Conservation (phyloP, 2,797 vertebrate genomes). For the Spinibarbus caldwelli region DNA sequence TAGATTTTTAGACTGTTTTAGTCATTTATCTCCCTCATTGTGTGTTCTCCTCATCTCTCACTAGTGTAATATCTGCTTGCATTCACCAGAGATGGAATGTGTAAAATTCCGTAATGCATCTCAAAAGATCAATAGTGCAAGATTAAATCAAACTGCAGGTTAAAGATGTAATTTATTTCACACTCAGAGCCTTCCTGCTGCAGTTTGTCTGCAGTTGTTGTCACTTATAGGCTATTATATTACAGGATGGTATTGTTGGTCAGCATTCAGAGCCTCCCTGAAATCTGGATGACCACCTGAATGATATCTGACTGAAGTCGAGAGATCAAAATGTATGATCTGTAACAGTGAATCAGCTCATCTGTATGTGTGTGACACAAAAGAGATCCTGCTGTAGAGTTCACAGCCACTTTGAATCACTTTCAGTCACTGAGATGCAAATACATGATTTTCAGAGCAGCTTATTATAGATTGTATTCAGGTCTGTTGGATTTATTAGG, state of each 20-base stretch:
- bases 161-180: slow-evolving; percentile 30
- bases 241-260: slow-evolving; percentile 2
- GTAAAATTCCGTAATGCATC: slow-evolving; percentile 16
- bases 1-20: neutral
- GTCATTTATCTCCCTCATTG: slow-evolving; percentile 15
- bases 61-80: slow-evolving; percentile 18
- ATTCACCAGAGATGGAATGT: slow-evolving; percentile 15
- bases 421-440: neutral
- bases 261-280: neutral
- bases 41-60: neutral
- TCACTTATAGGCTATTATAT: neutral
- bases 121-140: slow-evolving; percentile 27
- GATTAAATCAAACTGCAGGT: slow-evolving; percentile 30
- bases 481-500: neutral
- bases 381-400: neutral
- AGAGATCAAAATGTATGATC: neutral
- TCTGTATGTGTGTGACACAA: neutral
- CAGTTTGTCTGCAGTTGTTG: neutral
- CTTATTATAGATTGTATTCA: neutral
- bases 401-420: neutral
- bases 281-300: neutral
- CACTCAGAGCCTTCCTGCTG: slow-evolving; percentile 11
- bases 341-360: neutral
- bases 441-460: neutral
- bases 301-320: neutral